Percentiles rank a stretch among this genome's conserved stretches.
These are phyloP conservation scores for Mamestra configurata DNA, from an alignment of 1,140 invertebrate species.

Conservation along the genomic window DNA sequence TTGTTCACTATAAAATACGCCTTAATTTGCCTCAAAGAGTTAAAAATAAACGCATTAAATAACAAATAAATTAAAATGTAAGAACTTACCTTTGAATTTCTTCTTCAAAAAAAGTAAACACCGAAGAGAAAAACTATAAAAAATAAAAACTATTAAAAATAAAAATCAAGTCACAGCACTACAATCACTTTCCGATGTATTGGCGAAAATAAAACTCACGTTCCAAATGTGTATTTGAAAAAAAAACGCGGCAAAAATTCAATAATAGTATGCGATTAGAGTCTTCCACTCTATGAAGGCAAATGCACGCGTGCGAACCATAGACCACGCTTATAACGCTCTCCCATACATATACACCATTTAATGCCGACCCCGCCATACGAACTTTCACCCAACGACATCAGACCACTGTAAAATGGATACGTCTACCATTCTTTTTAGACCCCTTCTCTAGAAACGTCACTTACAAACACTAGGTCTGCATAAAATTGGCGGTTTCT, in stretches of 20 bases:
- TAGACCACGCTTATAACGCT: constrained; percentile 81
- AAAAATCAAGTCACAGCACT: constrained; percentile 49
- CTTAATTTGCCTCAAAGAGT: too few relatives aligned
- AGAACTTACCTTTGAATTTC: constrained; percentile 49
- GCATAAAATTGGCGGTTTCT: neutral
- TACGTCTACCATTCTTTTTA: neutral
- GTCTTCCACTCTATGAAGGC: constrained; percentile 60
- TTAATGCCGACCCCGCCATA: constrained; percentile 66
- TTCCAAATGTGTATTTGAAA: constrained; percentile 49
- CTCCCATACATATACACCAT: constrained; percentile 68
- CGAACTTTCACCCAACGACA: constrained; percentile 58
- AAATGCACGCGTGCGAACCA: constrained; percentile 79
- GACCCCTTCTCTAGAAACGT: constrained; percentile 11
- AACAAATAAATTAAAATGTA: constrained; percentile 21
- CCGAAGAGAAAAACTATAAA: constrained; percentile 51
- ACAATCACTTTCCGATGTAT: constrained; percentile 49
- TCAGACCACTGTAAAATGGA: constrained; percentile 65
- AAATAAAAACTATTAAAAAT: constrained; percentile 33
- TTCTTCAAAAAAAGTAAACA: constrained; percentile 38
- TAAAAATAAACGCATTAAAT: neutral
- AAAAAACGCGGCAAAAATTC: constrained; percentile 54
- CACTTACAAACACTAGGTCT: neutral
- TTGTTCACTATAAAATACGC: too few relatives aligned
- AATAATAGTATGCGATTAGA: constrained; percentile 61
- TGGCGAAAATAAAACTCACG: constrained; percentile 53